phyloP scores from a whole-genome alignment of 1,140 invertebrate species.

The Drosophila leontia region DNA sequence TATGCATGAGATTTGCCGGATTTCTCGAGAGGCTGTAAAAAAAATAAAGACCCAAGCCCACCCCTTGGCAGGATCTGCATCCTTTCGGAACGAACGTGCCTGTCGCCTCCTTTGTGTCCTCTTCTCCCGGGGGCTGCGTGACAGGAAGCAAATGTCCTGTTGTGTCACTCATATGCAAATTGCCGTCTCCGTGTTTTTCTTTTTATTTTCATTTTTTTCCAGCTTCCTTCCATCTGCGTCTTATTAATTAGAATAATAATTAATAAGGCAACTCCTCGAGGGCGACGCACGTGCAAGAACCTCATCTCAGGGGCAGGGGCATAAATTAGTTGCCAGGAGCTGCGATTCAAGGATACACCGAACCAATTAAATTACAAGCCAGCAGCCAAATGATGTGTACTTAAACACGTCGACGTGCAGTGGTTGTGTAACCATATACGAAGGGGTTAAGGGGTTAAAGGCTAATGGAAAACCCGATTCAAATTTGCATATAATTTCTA shows the following conservation, averaged over 20 bases:
- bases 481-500: conserved; percentile 80
- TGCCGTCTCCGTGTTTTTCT: conserved; percentile 50
- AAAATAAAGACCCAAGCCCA: background rate
- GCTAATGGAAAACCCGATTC: conserved; percentile 73
- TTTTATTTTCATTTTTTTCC: conserved; percentile 22
- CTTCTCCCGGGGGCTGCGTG: conserved; percentile 48
- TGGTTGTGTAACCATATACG: conserved; percentile 57
- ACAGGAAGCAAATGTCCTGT: conserved; percentile 83
- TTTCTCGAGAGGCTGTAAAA: conserved; percentile 33
- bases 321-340: conserved; percentile 73
- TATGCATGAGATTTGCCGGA: conserved; percentile 64
- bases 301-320: conserved; percentile 27
- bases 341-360: conserved; percentile 52
- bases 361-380: conserved; percentile 80
- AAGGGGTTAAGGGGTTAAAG: conserved; percentile 41
- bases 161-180: conserved; percentile 84
- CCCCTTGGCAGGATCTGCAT: conserved; percentile 21
- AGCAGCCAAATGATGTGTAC: conserved; percentile 80
- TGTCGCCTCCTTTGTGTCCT: conserved; percentile 58
- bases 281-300: conserved; percentile 60
- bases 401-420: conserved; percentile 79
- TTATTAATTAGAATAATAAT: conserved; percentile 85
- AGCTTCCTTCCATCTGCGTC: conserved; percentile 51
- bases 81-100: conserved; percentile 57
- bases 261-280: conserved; percentile 77